Evolutionary conservation across 1,140 invertebrate species (phyloP), one percentile per base, ranked within the genome.

Genomic region (Choristoneura fumiferana): DNA sequence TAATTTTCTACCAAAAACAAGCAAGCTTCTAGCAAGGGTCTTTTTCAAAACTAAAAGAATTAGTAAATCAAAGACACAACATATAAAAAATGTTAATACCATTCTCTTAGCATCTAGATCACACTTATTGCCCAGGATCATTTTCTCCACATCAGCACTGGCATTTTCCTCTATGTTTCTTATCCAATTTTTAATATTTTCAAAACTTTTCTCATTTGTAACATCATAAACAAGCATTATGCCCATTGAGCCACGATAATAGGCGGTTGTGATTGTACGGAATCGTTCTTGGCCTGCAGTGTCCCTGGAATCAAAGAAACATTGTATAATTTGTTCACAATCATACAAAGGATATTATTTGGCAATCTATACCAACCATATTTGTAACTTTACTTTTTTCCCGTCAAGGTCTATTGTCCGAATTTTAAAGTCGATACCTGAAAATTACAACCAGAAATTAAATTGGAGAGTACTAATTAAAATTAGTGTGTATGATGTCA

Each of bases 121-220:
- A 94, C 98, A 99, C 92, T 99, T 99, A 89, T 99, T 99, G 54
- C 98, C 98, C 71, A 99, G 91, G 75, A 99, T 98, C 98, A 99
- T 99, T 90, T 99, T 99, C 78, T 99, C 98, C 54, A 99, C 98
- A 92, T 99, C 98, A 91, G 99, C 98, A 92, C 98, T 99, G 14
- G 98, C 98, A 92, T 99, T 98, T 92, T 99, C 97, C 87, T 99
- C 97, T 89, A 99, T 99, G 90, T 99, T 98, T 86, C 97, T 92
- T 67, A 99, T 93, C 98, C 98, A 99, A 90, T 99, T 99, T 33
- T 98, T 95, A 29, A 99, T 99, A 90, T 99, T 99, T 90, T 99
- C 98, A 92, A 99, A 99, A 29, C 22, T 29, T 29, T 29, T 29
- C 22, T 29, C 22, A 29, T 29, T 29, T 29, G 22, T 29, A 29